Evolutionary conservation across 2,113 vertebrate species (phyloP), one percentile per base, ranked within the genome.

Genomic region (Acanthochromis polyacanthus): DNA sequence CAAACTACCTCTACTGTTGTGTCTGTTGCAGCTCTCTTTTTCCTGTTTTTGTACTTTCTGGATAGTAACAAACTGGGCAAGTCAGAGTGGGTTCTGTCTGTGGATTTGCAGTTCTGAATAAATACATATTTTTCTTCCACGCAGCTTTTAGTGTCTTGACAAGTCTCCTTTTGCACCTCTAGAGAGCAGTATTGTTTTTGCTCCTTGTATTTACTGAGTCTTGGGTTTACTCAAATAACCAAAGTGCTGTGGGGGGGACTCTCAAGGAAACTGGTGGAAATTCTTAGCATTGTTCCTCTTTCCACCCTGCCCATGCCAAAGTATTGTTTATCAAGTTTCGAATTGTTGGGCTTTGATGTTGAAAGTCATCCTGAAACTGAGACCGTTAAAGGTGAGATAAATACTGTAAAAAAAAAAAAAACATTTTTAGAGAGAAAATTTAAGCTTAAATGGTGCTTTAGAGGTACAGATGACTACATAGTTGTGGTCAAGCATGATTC

Each of bases 251-350:
- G 48, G 43, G 22, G 75, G 80, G 73, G 55, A n/a, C 67, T 71
- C 45, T 48, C n/a, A 46, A 72, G 78, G 81, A 89, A 91, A 88
- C 87, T 50, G 71, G 73, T 85, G 83, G 81, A 78, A 86, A 90
- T 91, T 91, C 89, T 84, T 85, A 50, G 48, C 75, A 89, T 92
- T 92, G 90, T 91, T 91, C 87, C 81, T 80, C 58, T 80, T 86
- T 86, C 74, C 79, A 79, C 58, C 32, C 65, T 64, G 17, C 56
- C 78, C 51, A 55, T 43, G 36, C 61, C 63, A 3, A 58, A 71
- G 22, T 36, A 28, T 58, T 59, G 38, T 70, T 71, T 60, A 61
- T 66, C 43, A 40, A 12, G 12, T 62, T 52, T 60, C 25, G 19
- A 14, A n/a, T 46, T 71, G 25, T 76, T 64, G 71, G 0, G 11